A percentile compares a stretch with the other conserved stretches of the same genome.
These are phyloP conservation scores for Catonia carolina DNA, from an alignment of 2,888 invertebrate genomes.

Conservation along the genomic window DNA sequence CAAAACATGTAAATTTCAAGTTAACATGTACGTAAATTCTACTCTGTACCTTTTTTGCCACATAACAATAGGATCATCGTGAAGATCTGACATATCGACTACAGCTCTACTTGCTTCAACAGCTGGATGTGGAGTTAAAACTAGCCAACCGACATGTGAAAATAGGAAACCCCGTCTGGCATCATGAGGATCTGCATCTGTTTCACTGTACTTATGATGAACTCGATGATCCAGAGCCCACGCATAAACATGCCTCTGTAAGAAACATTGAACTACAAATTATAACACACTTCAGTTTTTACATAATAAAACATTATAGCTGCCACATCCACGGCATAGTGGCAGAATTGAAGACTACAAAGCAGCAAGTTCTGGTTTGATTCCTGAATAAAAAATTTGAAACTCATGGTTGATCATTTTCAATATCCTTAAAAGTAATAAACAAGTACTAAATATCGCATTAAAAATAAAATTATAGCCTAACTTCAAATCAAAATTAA, in stretches of 20 bases:
- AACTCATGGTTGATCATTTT: too few species aligned
- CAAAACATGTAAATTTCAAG: too few species aligned
- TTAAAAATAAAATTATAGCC: too few species aligned
- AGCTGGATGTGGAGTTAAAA: constrained; percentile 74
- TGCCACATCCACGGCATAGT: background rate
- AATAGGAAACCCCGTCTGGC: constrained; percentile 82
- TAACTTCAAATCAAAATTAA: too few species aligned
- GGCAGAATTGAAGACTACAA: background rate
- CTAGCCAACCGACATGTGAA: constrained; percentile 88
- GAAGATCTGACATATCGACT: constrained; percentile 63
- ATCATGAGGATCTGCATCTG: constrained; percentile 79
- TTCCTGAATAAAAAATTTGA: too few species aligned
- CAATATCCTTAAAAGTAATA: too few species aligned
- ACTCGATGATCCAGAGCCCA: constrained; percentile 85
- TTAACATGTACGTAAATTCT: too few species aligned
- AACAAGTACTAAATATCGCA: too few species aligned
- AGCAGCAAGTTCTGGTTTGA: too few species aligned
- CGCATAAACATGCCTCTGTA: constrained; percentile 71
- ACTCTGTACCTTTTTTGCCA: constrained; percentile 66
- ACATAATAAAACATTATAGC: background rate
- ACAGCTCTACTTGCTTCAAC: constrained; percentile 61
- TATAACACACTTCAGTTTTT: background rate
- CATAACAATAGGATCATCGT: constrained; percentile 65
- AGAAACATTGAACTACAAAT: constrained; percentile 27
- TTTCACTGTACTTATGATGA: constrained; percentile 84